Conservation (phyloP, 2,797 vertebrate species). For the Arctocebus calabarensis region DNA sequence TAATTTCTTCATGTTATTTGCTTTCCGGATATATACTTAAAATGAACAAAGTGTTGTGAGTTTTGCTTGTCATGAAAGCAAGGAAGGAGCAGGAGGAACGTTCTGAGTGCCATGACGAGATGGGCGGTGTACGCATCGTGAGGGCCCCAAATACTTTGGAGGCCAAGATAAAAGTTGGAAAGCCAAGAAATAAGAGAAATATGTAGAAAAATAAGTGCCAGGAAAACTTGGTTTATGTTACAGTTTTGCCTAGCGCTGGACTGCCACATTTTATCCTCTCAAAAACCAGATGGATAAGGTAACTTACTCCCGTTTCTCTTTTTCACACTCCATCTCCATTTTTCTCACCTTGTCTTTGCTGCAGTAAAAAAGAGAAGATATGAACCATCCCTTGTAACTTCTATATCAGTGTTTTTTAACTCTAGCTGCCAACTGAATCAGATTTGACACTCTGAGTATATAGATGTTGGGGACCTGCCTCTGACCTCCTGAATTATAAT, state of each 20-base stretch:
- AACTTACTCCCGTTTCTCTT: background rate
- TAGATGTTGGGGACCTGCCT: background rate
- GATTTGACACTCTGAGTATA: background rate
- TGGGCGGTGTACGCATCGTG: background rate
- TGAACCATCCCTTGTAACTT: background rate
- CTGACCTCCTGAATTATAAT: background rate
- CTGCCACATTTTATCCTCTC: constrained; percentile 24
- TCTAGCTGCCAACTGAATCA: background rate
- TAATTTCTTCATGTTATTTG: background rate
- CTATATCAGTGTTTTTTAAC: constrained; percentile 6
- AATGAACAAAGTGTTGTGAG: background rate
- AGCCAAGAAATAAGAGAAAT: constrained; percentile 11
- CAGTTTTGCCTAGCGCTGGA: background rate
- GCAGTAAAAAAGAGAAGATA: background rate
- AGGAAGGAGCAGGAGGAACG: background rate
- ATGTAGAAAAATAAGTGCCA: background rate
- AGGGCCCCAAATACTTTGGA: background rate
- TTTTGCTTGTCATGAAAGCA: constrained; percentile 42
- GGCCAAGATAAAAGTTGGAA: background rate
- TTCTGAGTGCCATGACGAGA: background rate
- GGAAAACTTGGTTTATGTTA: background rate
- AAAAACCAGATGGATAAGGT: background rate
- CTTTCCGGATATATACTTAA: background rate
- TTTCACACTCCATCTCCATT: background rate
- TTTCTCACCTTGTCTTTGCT: background rate